Evolutionary conservation across 2,888 invertebrate genomes (phyloP), one percentile per base, ranked within the genome.

Genomic region (Nephrotoma guestfalica): DNA sequence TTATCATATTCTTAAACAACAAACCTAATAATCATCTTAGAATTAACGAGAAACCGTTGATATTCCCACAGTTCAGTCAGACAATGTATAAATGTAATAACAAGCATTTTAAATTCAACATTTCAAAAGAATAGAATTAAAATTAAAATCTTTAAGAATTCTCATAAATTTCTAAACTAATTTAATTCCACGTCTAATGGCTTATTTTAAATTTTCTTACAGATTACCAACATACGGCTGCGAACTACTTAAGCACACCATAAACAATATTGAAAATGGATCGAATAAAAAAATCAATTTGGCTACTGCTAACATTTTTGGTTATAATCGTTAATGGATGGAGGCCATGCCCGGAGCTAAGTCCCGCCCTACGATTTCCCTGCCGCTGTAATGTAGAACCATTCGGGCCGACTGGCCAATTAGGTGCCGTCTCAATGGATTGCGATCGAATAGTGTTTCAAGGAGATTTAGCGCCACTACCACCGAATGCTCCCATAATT

Each of bases 401-500:
- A 86, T 91, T 91, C 88, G 93, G 92, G 15, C 92, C 93, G 41
- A 91, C 92, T 84, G 93, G 93, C 88, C 91, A 92, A 87, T 90
- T 91, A 57, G 91, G 91, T 85, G 91, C 94, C 87, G 94, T 97
- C 88, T 92, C 94, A 88, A 94, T 97, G 93, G 94, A 97, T 91
- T 97, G 97, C 90, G 97, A 97, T 92, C 92, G 94, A 7, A 94
- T 96, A 41, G 96, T 97, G 42, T 97, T 97, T 89, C 93, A 95
- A 41, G 94, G 95, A 5, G 97, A 97, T 90, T 95, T 95, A 88
- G 95, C 96, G 0, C 92, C 95, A 9, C 91, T 96, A 88, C 96
- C 97, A 0, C 95, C 94, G 89, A 95, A 95, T 85, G 96, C 96
- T 41, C 96, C 96, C 2, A 95, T 97, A 87, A 94, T 95, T 86